phyloP scores from a whole-genome alignment of 2,113 vertebrate genomes.

The Oenanthe melanoleuca region DNA sequence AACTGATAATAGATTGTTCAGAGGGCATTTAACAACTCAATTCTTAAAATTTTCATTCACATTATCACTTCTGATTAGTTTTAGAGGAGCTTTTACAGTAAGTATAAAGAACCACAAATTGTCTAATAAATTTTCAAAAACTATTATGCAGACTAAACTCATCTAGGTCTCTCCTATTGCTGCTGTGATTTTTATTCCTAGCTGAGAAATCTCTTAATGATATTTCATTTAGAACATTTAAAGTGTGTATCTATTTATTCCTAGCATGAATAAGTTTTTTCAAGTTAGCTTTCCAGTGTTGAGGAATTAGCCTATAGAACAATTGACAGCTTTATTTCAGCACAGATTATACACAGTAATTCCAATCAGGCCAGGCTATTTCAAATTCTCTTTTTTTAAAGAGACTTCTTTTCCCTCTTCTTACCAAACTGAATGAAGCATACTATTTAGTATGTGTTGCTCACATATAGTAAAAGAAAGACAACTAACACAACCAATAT shows the following conservation, averaged over 20 bases:
- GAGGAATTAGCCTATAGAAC: constrained; percentile 32
- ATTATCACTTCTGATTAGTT: constrained; percentile 22
- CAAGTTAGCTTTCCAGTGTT: neutral
- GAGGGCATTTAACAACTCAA: constrained; percentile 23
- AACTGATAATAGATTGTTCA: constrained; percentile 43
- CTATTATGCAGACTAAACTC: neutral
- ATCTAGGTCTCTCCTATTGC: neutral
- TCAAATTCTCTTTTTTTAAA: neutral
- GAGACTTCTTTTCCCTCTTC: neutral
- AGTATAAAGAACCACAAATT: neutral
- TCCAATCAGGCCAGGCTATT: neutral
- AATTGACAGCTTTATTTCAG: constrained; percentile 69
- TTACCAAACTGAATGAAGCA: neutral
- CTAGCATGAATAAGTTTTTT: neutral
- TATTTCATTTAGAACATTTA: neutral
- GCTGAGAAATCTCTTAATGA: neutral
- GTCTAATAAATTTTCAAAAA: neutral
- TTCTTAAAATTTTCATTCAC: constrained; percentile 22
- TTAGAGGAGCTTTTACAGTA: neutral
- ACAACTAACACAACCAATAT: neutral
- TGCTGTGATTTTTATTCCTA: neutral
- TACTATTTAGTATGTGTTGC: neutral
- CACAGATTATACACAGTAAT: neutral
- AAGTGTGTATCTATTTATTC: neutral
- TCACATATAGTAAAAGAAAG: neutral